Evolutionary conservation across 2,888 invertebrate genomes (phyloP), one percentile per base, ranked within the genome.

Genomic region (Salpingus planirostris): DNA sequence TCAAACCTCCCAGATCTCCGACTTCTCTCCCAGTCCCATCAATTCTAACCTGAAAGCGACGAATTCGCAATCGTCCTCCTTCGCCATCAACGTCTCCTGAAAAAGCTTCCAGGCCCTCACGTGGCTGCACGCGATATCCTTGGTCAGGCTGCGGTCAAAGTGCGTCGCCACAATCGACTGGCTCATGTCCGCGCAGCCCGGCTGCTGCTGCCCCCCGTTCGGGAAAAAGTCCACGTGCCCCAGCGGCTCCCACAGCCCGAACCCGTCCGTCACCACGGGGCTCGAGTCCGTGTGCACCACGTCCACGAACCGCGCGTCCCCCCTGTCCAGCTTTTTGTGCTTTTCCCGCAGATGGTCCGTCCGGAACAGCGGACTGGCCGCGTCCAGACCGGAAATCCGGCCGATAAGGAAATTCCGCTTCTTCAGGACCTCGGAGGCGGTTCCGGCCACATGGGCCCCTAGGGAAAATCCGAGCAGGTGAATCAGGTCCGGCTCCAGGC

Each of bases 311-410:
- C 63, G 59, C 0, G 80, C 80, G 50, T 80, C 80, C 3, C 66
- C 66, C 14, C 67, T 66, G 47, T 78, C 78, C 26, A 80, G 58
- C 40, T 74, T 74, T 33, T 69, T 67, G 8, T 69, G 60, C 33
- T 68, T 68, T 27, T 74, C 71, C 13, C 68, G 52, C 43, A 75
- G 53, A 49, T 74, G 55, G 48, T 73, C 54, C 46, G 64, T 64
- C 44, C 78, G 68, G 52, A 79, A 88, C 0, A 89, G 70, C 0
- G 90, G 90, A 53, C 82, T 78, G 0, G 90, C 88, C 0, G 89
- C 87, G 56, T 90, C 89, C 32, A 90, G 59, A 59, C 74, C 74
- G 33, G 74, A 73, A 42, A 76, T 76, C 36, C 75, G 60, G n/a
- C 72, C 74, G 10, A 74, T 43, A 14, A 69, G 54, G 13, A 66